Base-by-base conservation (phyloP, 2,797 vertebrate genomes). In the Mionectes olivaceus region DNA sequence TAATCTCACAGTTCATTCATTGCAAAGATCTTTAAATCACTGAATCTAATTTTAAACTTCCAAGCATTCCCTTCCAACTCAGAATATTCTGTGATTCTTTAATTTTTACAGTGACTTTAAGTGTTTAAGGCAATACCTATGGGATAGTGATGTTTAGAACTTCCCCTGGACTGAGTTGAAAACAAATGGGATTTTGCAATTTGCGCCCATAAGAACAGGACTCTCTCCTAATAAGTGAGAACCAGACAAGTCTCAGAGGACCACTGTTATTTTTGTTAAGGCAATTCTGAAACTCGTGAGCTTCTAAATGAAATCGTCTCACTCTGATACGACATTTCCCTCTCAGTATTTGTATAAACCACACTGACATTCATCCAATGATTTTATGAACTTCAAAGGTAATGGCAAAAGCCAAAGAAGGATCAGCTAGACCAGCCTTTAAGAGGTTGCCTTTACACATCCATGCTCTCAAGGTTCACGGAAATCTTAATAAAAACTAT, bases 1-100 rank as follows among this genome's bases (percentile, higher is more conserved):
- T 43, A 91, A 77, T 80, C 47, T 80, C 59, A 67, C 1, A 16
- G 47, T 82, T 78, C 68, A 41, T 78, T 94, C 30, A 73, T 94
- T 95, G 79, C 76, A 79, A 92, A 76, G 75, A 76, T 63, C 24
- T 79, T 61, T 87, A 85, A 95, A 76, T 87, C 35, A 84, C 75
- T 43, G 33, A 78, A 57, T 73, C 41, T 73, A 60, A 93, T 90
- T 87, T 92, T 55, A 73, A 82, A 87, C 18, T 53, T 76, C 44
- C 61, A 87, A 75, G 64, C 18, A 43, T 47, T 82, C 50, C 57
- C 57, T 60, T 60, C 57, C 35, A 60, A 39, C 35, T 59, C 57
- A 39, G 57, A 39, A 60, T 39, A 60, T 60, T 39, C 35, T 60
- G 57, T 59, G 56, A 59, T 37, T 37, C 33, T 19, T 25, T 19